These are phyloP conservation scores for Panorpa germanica DNA, from an alignment of 2,888 invertebrate genomes.

Conservation along the genomic window DNA sequence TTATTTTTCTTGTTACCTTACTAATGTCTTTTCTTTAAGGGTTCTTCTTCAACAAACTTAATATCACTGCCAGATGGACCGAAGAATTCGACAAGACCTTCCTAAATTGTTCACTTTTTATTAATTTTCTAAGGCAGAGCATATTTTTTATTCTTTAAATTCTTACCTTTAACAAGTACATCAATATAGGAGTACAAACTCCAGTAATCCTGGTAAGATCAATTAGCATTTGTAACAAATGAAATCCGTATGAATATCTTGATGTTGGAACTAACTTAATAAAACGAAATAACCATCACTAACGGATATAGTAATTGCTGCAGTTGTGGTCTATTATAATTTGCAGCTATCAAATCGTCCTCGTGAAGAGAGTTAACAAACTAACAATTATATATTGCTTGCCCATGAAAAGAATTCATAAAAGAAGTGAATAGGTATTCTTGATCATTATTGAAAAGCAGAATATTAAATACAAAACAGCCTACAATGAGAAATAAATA, in stretches of 20 bases:
- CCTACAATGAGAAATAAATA: too few relatives aligned
- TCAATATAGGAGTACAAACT: constrained; percentile 70
- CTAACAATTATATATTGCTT: constrained; percentile 97
- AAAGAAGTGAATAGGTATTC: too few relatives aligned
- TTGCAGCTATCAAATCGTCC: constrained; percentile 70
- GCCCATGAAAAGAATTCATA: constrained; percentile 58
- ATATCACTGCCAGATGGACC: constrained; percentile 51
- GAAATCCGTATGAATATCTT: constrained; percentile 84
- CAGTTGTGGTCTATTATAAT: too few relatives aligned
- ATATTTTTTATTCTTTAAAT: too few relatives aligned
- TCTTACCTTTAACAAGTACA: constrained; percentile 68
- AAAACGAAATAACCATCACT: constrained; percentile 73
- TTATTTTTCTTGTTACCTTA: constrained; percentile 22
- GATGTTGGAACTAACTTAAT: constrained; percentile 80
- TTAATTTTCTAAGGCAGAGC: constrained; percentile 39
- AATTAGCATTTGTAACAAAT: constrained; percentile 68
- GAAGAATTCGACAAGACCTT: constrained; percentile 41
- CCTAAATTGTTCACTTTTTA: constrained; percentile 19
- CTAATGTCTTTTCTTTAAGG: constrained; percentile 19
- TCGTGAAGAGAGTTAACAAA: constrained; percentile 80
- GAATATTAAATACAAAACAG: constrained; percentile 71
- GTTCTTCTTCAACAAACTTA: constrained; percentile 13
- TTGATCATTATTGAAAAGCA: too few relatives aligned
- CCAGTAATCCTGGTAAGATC: constrained; percentile 56
- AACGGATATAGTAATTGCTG: constrained; percentile 77